These are phyloP conservation scores for Acrocephalus arundinaceus DNA, from an alignment of 2,113 vertebrate genomes.

Conservation along the genomic window DNA sequence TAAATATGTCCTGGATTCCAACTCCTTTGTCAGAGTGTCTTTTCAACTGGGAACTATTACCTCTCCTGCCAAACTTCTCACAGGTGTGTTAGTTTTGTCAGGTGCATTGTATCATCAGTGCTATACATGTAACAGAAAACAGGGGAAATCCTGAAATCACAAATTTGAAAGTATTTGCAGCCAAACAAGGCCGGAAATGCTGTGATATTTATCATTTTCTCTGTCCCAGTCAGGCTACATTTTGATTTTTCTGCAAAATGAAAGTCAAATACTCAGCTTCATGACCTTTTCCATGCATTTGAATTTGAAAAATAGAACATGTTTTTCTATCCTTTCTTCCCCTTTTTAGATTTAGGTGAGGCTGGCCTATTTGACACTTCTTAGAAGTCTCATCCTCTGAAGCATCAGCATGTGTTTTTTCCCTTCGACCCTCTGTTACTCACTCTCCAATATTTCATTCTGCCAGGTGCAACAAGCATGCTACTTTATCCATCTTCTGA, in stretches of 20 bases:
- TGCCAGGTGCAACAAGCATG: constrained; percentile 32
- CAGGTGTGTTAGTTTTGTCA: neutral
- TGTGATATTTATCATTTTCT: neutral
- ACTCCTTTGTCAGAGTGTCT: neutral
- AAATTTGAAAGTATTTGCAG: neutral
- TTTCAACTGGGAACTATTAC: neutral
- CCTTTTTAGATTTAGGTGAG: neutral
- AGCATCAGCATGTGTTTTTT: neutral
- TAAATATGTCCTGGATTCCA: neutral
- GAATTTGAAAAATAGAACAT: neutral
- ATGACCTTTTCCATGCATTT: neutral
- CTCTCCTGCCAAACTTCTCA: neutral
- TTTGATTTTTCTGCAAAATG: neutral
- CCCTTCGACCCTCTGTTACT: neutral
- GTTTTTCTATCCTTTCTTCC: neutral
- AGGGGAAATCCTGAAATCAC: neutral
- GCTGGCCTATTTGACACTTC: neutral
- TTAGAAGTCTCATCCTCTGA: neutral
- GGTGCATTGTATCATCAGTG: neutral
- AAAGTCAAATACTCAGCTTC: neutral
- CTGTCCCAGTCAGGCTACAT: neutral
- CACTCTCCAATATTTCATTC: neutral
- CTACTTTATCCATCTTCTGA: constrained; percentile 57
- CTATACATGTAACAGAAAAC: neutral
- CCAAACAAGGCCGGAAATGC: neutral